A percentile compares a stretch with the other conserved stretches of the same genome.
Evolutionary conservation across 1,140 invertebrate species (phyloP).

Genomic region (Brachionus koreanus): DNA sequence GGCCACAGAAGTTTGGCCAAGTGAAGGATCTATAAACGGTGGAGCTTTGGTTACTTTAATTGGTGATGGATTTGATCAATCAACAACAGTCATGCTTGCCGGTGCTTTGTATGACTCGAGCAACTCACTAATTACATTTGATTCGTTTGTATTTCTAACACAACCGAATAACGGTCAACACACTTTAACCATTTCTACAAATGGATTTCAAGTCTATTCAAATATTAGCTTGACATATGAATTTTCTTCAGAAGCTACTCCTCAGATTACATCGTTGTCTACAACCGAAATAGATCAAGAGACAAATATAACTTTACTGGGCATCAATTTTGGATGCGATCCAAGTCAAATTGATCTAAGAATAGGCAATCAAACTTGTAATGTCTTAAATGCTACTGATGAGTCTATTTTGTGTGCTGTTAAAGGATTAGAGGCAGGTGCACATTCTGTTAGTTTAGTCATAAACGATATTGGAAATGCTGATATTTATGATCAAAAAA

Average conservation of each 20-base stretch:
- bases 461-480: neutral
- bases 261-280: neutral
- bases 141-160: neutral
- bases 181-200: neutral
- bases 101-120: slow-evolving; percentile 45
- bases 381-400: slow-evolving; percentile 32
- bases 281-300: neutral
- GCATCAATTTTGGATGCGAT: neutral
- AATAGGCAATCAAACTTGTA: slow-evolving; percentile 46
- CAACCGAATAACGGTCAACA: neutral
- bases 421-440: neutral
- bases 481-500: neutral
- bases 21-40: neutral
- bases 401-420: slow-evolving; percentile 24
- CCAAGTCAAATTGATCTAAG: neutral
- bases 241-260: neutral
- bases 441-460: neutral
- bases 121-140: neutral
- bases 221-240: neutral
- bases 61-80: slow-evolving; percentile 48
- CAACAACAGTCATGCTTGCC: slow-evolving; percentile 47
- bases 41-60: slow-evolving; percentile 47
- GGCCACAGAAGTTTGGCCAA: neutral
- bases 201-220: neutral
- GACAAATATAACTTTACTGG: neutral